Evolutionary conservation across 2,888 invertebrate species (phyloP).

Genomic region (Erebia ligea): DNA sequence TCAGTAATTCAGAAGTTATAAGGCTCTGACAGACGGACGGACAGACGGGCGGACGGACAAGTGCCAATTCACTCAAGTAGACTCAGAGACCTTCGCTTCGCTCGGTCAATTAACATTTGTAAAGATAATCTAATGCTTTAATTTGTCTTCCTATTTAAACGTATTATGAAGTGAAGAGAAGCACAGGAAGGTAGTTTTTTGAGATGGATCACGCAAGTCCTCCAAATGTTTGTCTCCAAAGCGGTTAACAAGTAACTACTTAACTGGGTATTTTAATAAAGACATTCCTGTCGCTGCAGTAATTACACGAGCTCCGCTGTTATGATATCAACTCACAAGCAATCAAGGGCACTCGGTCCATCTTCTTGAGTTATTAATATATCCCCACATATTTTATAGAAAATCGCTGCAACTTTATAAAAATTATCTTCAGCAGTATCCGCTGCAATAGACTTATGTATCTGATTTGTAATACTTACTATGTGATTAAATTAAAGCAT

Average conservation of each 20-base stretch:
- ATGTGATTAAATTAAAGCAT: no score
- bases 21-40: no score
- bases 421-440: neutral
- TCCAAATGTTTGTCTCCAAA: neutral
- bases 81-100: no score
- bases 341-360: slow-evolving; percentile 5
- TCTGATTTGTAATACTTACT: neutral
- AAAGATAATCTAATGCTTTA: no score
- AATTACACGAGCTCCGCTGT: slow-evolving; percentile 1
- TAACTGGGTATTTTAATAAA: slow-evolving; percentile 5
- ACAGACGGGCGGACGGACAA: no score
- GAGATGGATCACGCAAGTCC: neutral
- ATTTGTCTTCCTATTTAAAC: neutral
- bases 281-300: neutral
- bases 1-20: no score
- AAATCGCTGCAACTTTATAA: neutral
- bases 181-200: neutral
- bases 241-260: slow-evolving; percentile 6
- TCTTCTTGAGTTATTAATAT: slow-evolving; percentile 2
- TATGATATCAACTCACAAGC: neutral
- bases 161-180: neutral
- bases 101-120: no score
- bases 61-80: no score
- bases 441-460: neutral
- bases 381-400: slow-evolving; percentile 3